Conservation (phyloP, 2,113 vertebrate species). For the Malurus alboscapulatus region DNA sequence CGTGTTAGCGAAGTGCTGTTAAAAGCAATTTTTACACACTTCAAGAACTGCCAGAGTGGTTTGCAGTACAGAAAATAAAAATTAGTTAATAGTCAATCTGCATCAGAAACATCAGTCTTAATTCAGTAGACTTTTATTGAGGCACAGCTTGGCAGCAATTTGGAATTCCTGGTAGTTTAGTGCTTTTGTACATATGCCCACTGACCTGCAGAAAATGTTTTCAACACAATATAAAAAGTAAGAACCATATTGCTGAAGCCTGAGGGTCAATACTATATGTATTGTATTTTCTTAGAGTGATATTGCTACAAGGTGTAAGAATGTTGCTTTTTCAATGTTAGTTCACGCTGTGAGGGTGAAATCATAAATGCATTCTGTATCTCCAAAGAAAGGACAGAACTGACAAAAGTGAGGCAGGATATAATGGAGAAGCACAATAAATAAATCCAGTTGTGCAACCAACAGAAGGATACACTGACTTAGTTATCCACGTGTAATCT, state of each 20-base stretch:
- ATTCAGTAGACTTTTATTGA: not conserved
- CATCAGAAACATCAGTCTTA: not conserved
- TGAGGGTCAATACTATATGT: not conserved
- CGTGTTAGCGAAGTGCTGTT: not conserved
- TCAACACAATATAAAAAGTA: not conserved
- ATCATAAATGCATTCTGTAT: not conserved
- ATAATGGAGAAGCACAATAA: not conserved
- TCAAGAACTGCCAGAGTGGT: not conserved
- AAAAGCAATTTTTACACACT: not conserved
- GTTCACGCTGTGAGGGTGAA: not conserved
- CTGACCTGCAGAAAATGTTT: not conserved
- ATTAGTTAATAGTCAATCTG: not conserved
- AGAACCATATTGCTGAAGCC: not conserved
- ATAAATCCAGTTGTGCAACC: not conserved
- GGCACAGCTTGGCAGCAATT: not conserved
- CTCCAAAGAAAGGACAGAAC: not conserved
- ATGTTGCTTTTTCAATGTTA: not conserved
- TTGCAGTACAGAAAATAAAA: slow-evolving; percentile 9
- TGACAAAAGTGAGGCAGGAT: not conserved
- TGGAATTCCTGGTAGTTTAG: not conserved
- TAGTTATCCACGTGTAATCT: not conserved
- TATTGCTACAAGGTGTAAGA: not conserved
- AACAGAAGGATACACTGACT: not conserved
- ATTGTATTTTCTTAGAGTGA: not conserved
- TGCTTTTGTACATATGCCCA: not conserved